These are phyloP conservation scores for Calcarius lapponicus DNA, from an alignment of 2,797 vertebrate species.

Conservation along the genomic window DNA sequence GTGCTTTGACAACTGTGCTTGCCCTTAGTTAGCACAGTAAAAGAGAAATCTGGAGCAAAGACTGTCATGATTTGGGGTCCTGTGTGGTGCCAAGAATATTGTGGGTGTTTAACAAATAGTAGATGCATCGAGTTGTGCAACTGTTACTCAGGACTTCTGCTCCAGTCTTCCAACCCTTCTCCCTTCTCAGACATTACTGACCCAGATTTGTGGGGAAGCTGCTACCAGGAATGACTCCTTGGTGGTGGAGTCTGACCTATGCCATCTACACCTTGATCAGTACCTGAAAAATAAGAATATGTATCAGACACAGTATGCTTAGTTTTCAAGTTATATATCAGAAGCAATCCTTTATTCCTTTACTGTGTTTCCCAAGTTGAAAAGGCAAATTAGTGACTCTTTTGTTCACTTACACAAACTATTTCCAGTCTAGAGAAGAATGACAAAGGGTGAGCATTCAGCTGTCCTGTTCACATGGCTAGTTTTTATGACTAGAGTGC, in stretches of 20 bases:
- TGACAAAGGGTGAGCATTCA: conserved; percentile 49
- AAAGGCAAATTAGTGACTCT: conserved; percentile 57
- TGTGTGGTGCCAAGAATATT: neutral
- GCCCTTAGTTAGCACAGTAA: neutral
- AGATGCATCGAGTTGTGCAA: neutral
- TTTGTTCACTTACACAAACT: conserved; percentile 69
- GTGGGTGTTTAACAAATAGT: neutral
- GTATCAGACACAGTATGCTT: neutral
- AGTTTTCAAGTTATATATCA: neutral
- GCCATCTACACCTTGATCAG: neutral
- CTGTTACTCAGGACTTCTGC: neutral
- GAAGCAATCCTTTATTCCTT: conserved; percentile 21
- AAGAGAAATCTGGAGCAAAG: conserved; percentile 20
- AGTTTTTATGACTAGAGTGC: conserved; percentile 21
- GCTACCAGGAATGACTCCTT: neutral
- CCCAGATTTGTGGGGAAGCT: neutral
- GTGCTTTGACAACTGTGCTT: neutral
- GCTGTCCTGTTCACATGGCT: conserved; percentile 53
- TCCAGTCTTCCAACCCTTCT: neutral
- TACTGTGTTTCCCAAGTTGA: conserved; percentile 19
- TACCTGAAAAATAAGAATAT: neutral
- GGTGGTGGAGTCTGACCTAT: neutral
- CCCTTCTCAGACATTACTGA: neutral
- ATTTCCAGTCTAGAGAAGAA: conserved; percentile 65
- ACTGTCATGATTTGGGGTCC: neutral